A percentile compares a stretch with the other conserved stretches of the same genome.
Evolutionary conservation across 2,113 vertebrate species (phyloP).

Genomic region (Ploceus nigricollis): DNA sequence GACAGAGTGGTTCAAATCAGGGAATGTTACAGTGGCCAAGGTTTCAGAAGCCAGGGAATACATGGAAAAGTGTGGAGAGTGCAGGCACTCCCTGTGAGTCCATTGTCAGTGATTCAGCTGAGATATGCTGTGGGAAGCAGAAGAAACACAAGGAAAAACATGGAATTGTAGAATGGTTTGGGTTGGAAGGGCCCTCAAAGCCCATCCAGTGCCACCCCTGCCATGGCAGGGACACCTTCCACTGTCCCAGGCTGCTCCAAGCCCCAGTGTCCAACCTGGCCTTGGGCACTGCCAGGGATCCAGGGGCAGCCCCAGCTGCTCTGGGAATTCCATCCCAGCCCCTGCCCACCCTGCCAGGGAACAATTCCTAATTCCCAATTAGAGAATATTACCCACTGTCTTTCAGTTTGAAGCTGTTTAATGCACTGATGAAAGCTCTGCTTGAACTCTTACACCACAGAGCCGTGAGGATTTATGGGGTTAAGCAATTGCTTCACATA

Average conservation of each 20-base stretch:
- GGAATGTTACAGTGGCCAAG: background rate
- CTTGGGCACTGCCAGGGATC: background rate
- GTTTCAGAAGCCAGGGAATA: background rate
- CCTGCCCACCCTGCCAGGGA: background rate
- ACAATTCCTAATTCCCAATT: background rate
- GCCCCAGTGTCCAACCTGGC: background rate
- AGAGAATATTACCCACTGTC: too few species aligned
- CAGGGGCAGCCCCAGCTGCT: background rate
- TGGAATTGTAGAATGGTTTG: background rate
- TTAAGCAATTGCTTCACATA: background rate
- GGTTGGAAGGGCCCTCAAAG: background rate
- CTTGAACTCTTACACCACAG: background rate
- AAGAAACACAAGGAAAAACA: background rate
- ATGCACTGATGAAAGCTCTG: background rate
- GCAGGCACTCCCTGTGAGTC: background rate
- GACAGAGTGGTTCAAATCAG: background rate
- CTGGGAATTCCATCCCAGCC: background rate
- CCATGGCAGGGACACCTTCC: background rate
- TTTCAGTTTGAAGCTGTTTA: background rate
- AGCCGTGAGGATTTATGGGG: background rate
- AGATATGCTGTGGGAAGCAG: background rate
- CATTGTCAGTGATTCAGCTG: background rate
- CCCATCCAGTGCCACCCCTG: rapidly evolving
- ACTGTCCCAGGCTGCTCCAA: background rate
- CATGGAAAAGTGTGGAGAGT: background rate